Conservation (phyloP, 1,140 invertebrate genomes). For the Aphelinus certus region DNA sequence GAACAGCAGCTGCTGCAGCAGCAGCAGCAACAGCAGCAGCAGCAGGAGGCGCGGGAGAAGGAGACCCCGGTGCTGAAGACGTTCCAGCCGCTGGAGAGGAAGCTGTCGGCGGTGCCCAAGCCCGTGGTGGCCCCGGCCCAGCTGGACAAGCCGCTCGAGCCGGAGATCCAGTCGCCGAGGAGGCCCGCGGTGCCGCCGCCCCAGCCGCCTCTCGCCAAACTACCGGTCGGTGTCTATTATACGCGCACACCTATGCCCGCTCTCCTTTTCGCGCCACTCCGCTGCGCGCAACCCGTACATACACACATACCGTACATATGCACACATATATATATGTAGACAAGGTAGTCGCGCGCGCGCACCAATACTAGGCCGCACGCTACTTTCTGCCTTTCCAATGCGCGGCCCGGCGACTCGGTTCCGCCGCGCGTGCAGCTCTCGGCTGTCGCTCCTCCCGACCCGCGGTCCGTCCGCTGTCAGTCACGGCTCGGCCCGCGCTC, state of each 20-base stretch:
- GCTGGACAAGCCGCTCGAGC: conserved; percentile 60
- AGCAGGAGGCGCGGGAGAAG: conserved; percentile 49
- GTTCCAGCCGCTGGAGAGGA: conserved; percentile 63
- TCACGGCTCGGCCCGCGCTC: no score
- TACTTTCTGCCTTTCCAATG: no score
- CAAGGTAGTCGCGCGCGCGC: not conserved
- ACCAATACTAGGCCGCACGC: no score
- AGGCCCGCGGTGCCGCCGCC: conserved; percentile 68
- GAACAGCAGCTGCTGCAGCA: conserved; percentile 9
- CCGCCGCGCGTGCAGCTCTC: no score
- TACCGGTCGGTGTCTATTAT: conserved; percentile 50
- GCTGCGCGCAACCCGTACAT: not conserved
- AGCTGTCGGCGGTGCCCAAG: conserved; percentile 58
- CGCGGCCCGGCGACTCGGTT: no score
- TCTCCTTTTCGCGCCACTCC: conserved; percentile 5
- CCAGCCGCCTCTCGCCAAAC: conserved; percentile 64
- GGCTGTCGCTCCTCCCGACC: no score
- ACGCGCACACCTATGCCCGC: not conserved
- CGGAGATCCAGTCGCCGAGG: conserved; percentile 63
- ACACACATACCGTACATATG: no score
- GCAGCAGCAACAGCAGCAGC: conserved; percentile 11
- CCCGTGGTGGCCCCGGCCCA: conserved; percentile 28
- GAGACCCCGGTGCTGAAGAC: conserved; percentile 62
- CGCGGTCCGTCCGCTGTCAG: no score
- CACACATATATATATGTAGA: no score